Percentiles rank a stretch among this genome's conserved stretches.
Conservation (phyloP, 2,888 invertebrate species). For the Acheta domesticus region DNA sequence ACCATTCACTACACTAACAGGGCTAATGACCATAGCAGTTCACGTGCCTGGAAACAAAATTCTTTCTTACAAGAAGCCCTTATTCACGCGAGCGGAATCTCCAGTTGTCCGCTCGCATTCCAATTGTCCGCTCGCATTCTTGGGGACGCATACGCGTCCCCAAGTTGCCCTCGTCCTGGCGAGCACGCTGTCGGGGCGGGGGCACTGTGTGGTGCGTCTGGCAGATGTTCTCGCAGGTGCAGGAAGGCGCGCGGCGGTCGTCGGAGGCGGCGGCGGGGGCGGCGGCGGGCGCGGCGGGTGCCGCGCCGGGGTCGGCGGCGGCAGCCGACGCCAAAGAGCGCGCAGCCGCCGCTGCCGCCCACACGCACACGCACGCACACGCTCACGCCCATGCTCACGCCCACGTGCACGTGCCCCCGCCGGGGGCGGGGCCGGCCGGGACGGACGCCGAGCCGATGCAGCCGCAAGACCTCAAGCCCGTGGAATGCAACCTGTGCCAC, state of each 20-base stretch:
- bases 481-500: conserved; percentile 92
- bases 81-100: not conserved
- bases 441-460: conserved; percentile 41
- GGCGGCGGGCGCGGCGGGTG: conserved; percentile 41
- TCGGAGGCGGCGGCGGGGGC: conserved; percentile 38
- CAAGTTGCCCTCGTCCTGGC: not conserved
- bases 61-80: not conserved
- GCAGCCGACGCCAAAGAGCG: conserved; percentile 29
- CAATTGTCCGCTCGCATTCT: too few relatives aligned
- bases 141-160: not conserved
- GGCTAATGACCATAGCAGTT: too few relatives aligned
- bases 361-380: conserved; percentile 37
- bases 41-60: not conserved
- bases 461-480: conserved; percentile 66
- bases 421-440: conserved; percentile 42
- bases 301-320: conserved; percentile 39
- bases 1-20: too few relatives aligned
- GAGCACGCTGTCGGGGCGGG: not conserved
- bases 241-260: conserved; percentile 37
- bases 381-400: conserved; percentile 43
- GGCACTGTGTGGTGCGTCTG: too few relatives aligned
- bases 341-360: conserved; percentile 29
- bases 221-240: not conserved
- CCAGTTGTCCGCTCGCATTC: not conserved
- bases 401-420: conserved; percentile 45